Conservation (phyloP, 2,888 invertebrate species). For the Stomorhina lunata region DNA sequence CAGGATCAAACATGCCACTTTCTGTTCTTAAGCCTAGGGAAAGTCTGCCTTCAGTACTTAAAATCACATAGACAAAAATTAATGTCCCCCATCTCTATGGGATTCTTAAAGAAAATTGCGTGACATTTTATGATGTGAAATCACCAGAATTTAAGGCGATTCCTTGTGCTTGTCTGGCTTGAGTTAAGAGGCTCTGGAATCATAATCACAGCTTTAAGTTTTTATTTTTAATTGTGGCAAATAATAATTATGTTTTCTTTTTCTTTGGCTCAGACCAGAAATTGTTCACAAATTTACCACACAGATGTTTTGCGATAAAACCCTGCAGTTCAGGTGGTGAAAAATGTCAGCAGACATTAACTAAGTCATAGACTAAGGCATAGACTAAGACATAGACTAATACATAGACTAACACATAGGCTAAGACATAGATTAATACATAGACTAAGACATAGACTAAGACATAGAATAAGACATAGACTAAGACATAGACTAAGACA, state of each 20-base stretch:
- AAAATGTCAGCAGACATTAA: too few species aligned
- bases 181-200: too few species aligned
- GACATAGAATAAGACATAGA: too few species aligned
- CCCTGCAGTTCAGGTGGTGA: too few species aligned
- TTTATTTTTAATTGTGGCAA: conserved; percentile 64
- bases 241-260: conserved; percentile 61
- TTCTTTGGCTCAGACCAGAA: conserved; percentile 7
- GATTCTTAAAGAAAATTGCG: conserved; percentile 55
- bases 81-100: conserved; percentile 30
- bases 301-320: too few species aligned
- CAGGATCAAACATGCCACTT: conserved; percentile 65
- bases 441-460: too few species aligned
- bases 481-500: too few species aligned
- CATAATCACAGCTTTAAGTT: conserved; percentile 52
- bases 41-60: neutral
- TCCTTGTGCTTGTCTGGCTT: too few species aligned
- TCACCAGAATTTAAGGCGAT: neutral
- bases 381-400: too few species aligned
- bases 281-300: conserved; percentile 48
- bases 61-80: conserved; percentile 5
- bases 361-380: too few species aligned
- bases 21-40: neutral
- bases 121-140: conserved; percentile 66
- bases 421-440: too few species aligned
- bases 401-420: too few species aligned